These are phyloP conservation scores for Xenus cinereus DNA, from an alignment of 2,113 vertebrate species.

Conservation along the genomic window DNA sequence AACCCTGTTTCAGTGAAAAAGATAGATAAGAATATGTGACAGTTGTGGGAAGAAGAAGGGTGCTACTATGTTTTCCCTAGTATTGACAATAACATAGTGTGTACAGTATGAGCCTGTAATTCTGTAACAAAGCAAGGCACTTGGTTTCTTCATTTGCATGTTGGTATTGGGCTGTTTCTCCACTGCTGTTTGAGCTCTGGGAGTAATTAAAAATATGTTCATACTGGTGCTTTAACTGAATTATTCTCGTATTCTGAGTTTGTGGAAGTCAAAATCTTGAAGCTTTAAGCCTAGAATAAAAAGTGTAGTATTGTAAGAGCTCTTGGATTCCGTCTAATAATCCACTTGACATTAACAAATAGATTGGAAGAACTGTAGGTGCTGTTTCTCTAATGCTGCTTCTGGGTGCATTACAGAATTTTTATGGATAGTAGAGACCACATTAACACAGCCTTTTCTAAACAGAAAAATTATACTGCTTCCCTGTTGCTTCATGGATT, in stretches of 20 bases:
- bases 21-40: background rate
- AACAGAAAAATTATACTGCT: background rate
- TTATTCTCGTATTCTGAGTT: background rate
- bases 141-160: background rate
- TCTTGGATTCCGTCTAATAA: constrained; percentile 5
- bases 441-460: background rate
- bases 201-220: background rate
- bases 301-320: background rate
- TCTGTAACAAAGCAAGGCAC: background rate
- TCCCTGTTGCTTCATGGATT: background rate
- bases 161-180: background rate
- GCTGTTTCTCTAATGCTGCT: background rate
- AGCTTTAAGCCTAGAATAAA: background rate
- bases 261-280: background rate
- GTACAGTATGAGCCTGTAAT: background rate
- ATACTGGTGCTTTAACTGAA: background rate
- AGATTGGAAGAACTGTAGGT: background rate
- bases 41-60: background rate
- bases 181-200: background rate
- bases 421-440: background rate
- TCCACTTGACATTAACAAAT: background rate
- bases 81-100: background rate
- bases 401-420: background rate
- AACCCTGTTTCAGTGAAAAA: background rate
- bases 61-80: background rate